Base-by-base conservation (phyloP, 2,797 vertebrate genomes). In the Iguana delicatissima region DNA sequence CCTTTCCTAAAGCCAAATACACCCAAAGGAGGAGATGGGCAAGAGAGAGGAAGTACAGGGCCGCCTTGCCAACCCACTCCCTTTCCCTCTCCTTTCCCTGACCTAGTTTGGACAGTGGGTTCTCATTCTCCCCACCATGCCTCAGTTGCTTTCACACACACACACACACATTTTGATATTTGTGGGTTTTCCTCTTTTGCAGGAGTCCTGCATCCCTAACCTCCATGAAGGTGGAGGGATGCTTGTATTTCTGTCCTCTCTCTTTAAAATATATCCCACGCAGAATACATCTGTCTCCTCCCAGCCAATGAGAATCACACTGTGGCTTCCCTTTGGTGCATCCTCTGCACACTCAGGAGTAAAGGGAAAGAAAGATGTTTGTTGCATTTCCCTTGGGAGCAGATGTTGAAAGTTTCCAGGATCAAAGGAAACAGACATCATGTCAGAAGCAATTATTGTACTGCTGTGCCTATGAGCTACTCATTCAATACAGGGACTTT, bases 361-460 rank as follows among this genome's bases (percentile, higher is more conserved):
- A 8, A 9, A 6, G 59, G 4, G 29, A 20, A 14, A 6, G 26
- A 77, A 77, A 77, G 24, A 38, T 1, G 55, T 69, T 57, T 82
- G 57, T 57, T 69, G 69, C 26, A 5, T 67, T 55, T 42, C 91
- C 79, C 87, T 32, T 13, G 69, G 46, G 85, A 87, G 85, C 80
- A 79, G 85, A 83, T 77, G 72, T 55, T 42, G 42, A 46, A 87
- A 62, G 59, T 69, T 84, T 80, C 46, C 12, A 29, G 72, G 85
- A 87, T 84, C 86, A 46, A 79, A 87, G 81, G 73, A 67, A 87
- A n/a, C 90, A 69, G n/a, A 55, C 85, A 24, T 67, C 42, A 55
- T 55, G 83, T 85, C 82, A 69, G 57, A 80, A 89, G 55, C 83
- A 80, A 85, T 91, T 59, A 81, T 29, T 64, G 26, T n/a, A 24